Evolutionary conservation across 1,140 invertebrate genomes (phyloP).

Genomic region (Drosophila orena): DNA sequence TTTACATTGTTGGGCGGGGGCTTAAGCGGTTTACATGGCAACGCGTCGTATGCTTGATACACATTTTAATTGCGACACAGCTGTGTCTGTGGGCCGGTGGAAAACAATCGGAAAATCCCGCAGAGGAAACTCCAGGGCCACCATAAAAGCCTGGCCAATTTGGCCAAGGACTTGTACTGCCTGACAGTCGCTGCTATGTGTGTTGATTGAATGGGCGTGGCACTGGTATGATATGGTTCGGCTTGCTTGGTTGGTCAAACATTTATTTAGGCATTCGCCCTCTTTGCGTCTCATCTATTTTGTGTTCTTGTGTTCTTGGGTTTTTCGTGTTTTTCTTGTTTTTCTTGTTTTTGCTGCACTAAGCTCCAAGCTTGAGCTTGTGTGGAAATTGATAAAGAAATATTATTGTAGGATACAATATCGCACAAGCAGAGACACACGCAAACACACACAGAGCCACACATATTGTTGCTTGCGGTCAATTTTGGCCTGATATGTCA

Average conservation of each 20-base stretch:
- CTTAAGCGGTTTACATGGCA: constrained; percentile 70
- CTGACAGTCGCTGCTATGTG: constrained; percentile 35
- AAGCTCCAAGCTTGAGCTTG: constrained; percentile 24
- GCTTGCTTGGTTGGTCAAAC: constrained; percentile 44
- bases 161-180: constrained; percentile 26
- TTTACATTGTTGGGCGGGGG: constrained; percentile 40
- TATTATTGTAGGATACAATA: constrained; percentile 64
- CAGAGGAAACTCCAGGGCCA: constrained; percentile 1
- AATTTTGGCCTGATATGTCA: constrained; percentile 81
- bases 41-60: constrained; percentile 60
- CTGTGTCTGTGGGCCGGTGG: constrained; percentile 10
- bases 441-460: constrained; percentile 7
- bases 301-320: constrained; percentile 29
- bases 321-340: constrained; percentile 46
- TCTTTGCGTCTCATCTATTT: constrained; percentile 26
- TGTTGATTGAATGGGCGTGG: constrained; percentile 53
- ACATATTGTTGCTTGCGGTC: constrained; percentile 62
- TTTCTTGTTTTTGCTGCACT: constrained; percentile 34
- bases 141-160: constrained; percentile 38
- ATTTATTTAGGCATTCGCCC: constrained; percentile 66
- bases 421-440: constrained; percentile 15
- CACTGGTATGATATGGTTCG: constrained; percentile 4
- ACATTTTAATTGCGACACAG: constrained; percentile 71
- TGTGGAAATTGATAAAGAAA: constrained; percentile 81
- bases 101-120: constrained; percentile 29